phyloP scores from a whole-genome alignment of 2,113 vertebrate species.

The Irena cyanogastra region DNA sequence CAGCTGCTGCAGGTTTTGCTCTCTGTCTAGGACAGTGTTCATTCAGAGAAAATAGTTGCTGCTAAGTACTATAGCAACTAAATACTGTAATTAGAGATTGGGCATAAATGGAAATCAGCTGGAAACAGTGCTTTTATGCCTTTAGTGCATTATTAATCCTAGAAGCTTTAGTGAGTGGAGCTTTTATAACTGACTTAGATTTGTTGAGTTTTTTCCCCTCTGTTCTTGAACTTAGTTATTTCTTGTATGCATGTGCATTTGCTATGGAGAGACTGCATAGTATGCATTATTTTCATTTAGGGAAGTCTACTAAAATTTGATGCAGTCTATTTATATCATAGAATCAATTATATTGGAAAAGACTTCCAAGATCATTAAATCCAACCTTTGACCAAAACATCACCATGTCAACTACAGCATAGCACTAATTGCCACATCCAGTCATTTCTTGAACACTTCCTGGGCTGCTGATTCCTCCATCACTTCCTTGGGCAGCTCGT shows the following conservation, averaged over 20 bases:
- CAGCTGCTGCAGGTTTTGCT: slow-evolving; percentile 44
- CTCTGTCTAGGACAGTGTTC: slow-evolving; percentile 5
- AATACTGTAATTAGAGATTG: slow-evolving; percentile 53
- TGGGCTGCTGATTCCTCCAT: not conserved
- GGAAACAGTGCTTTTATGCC: slow-evolving; percentile 10
- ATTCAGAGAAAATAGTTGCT: slow-evolving; percentile 52
- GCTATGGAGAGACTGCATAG: not conserved
- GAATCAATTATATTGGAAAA: not conserved
- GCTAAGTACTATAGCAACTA: slow-evolving; percentile 38
- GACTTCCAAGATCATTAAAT: not conserved
- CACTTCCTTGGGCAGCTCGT: not conserved
- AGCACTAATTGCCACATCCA: not conserved
- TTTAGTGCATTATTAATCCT: not conserved
- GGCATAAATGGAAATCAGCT: slow-evolving; percentile 35
- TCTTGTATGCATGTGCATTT: not conserved
- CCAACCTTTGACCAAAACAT: not conserved
- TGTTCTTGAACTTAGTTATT: not conserved
- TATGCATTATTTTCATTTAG: not conserved
- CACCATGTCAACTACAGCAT: not conserved
- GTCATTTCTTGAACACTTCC: not conserved
- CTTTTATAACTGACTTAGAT: not conserved
- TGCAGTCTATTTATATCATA: not conserved
- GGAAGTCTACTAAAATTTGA: not conserved
- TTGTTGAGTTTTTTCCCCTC: not conserved
- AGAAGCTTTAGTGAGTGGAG: not conserved